Base-by-base conservation (phyloP, 2,797 vertebrate species). In the Rhinophrynus dorsalis region DNA sequence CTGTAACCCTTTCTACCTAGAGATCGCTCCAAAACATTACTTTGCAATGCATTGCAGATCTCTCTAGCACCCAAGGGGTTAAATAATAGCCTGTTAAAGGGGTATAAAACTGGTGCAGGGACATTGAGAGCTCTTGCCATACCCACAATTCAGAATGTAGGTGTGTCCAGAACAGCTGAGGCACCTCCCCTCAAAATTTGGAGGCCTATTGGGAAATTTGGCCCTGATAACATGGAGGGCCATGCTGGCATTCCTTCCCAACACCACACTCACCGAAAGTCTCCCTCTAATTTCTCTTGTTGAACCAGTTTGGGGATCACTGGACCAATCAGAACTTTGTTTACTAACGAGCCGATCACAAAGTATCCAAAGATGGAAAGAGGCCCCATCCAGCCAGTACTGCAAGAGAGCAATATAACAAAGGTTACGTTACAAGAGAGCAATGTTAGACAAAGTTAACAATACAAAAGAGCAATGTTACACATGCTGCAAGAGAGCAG, bases 271-370 rank as follows among this genome's bases (percentile, higher is more conserved):
- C 50, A 98, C 97, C 97, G 95, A 83, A 99, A 99, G 81, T 99
- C 92, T 12, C 97, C 97, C 58, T 99, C 97, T 74, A 98, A 88
- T 77, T 96, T 99, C 78, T 99, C 97, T 78, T 99, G 97, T 35
- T 96, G 89, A 66, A 94, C 92, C 75, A 99, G 84, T 59, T 92
- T 95, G 0, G 91, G 88, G 69, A 99, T 91, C 37, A 99, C 94
- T 0, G 97, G 97, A 21, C 94, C 94, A 89, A 99, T 99, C 23
- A 99, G 83, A 29, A 91, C 68, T 82, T 94, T 98, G 83, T 98
- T 99, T 83, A 92, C 63, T 0, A 96, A 21, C 0, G 94, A 97
- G 29, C 97, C 97, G 15, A 94, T 74, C 54, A 97, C 35, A 76
- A 99, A 99, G 82, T 97, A 99, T 0, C 91, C 86, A 12, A 98